Evolutionary conservation across 2,888 invertebrate species (phyloP).

Genomic region (Drosophila neonasuta): DNA sequence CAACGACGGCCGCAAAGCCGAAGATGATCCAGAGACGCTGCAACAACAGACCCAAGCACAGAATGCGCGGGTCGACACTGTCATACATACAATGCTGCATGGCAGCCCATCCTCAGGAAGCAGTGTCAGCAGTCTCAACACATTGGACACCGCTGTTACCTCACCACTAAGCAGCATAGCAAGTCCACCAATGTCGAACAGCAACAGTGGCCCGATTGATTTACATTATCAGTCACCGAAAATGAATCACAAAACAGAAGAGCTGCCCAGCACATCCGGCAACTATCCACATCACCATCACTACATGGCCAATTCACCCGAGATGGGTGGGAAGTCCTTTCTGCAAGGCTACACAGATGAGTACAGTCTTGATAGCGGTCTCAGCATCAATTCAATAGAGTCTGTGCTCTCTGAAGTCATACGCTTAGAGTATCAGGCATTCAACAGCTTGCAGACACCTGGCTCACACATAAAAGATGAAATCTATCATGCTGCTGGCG

Average conservation of each 20-base stretch:
- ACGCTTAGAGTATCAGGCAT: slow-evolving; percentile 89
- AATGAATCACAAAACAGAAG: slow-evolving; percentile 41
- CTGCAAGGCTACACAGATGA: slow-evolving; percentile 66
- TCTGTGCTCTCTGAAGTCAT: slow-evolving; percentile 93
- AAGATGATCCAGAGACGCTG: slow-evolving; percentile 13
- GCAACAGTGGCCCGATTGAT: slow-evolving; percentile 51
- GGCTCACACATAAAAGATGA: slow-evolving; percentile 74
- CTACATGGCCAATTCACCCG: slow-evolving; percentile 59
- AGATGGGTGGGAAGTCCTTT: slow-evolving; percentile 71
- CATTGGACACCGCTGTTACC: slow-evolving; percentile 30
- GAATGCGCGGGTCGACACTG: slow-evolving; percentile 58
- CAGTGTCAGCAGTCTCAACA: slow-evolving; percentile 44
- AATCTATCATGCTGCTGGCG: slow-evolving; percentile 56
- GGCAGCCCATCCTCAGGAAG: slow-evolving; percentile 52
- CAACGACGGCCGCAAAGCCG: slow-evolving; percentile 38
- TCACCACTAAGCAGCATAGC: slow-evolving; percentile 54
- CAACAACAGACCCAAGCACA: slow-evolving; percentile 17
- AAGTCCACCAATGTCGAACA: slow-evolving; percentile 42
- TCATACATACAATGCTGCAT: slow-evolving; percentile 72
- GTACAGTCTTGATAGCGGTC: slow-evolving; percentile 48
- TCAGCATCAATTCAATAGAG: slow-evolving; percentile 86
- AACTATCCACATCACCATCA: slow-evolving; percentile 36
- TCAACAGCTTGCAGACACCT: slow-evolving; percentile 80
- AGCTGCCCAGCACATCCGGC: slow-evolving; percentile 69
- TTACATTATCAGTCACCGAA: slow-evolving; percentile 67